Evolutionary conservation across 2,888 invertebrate genomes (phyloP), one percentile per base, ranked within the genome.

Genomic region (Caenorhabditis doughertyi): DNA sequence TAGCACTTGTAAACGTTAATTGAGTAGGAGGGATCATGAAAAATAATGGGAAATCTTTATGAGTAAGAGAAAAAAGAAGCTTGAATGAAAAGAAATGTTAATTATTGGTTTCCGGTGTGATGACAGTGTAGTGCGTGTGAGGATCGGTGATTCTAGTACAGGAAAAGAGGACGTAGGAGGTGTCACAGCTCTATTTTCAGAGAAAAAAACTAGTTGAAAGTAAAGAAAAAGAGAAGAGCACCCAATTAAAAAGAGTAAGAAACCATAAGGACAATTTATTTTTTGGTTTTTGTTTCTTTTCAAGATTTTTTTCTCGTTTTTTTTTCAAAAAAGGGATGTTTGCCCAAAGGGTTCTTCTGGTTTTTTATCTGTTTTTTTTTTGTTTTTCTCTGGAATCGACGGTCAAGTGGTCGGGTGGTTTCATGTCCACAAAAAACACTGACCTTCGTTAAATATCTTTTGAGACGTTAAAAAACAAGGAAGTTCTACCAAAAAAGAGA

Each of bases 71-170:
- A n/a, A n/a, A n/a, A 47, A 23, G 49, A 25, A 23, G 18, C 8
- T n/a, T n/a, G n/a, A n/a, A 42, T 76, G 76, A 76, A 76, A 51
- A 77, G 77, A 68, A 77, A 35, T 68, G 29, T 53, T 77, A 77
- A 77, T 77, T 68, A 68, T 39, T 25, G 16, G 60, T 44, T 47
- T 77, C 77, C 77, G 68, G 77, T 51, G 44, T 44, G 49, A 51
- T 65, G 65, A 51, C 56, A 60, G 18, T 67, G n/a, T n/a, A n/a
- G n/a, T n/a, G 32, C 53, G n/a, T 35, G 39, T 51, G 11, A 3
- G 53, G n/a, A 73, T 73, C 55, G 67, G 56, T 76, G 76, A 67
- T 76, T 76, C 67, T 56, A 67, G 76, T 76, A 68, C 76, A 76
- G 76, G 76, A 68, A 77, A 32, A 18, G 23, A 51, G 29, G 11